Evolutionary conservation across 2,888 invertebrate species (phyloP), one percentile per base, ranked within the genome.

Genomic region (Chymomyza amoena): DNA sequence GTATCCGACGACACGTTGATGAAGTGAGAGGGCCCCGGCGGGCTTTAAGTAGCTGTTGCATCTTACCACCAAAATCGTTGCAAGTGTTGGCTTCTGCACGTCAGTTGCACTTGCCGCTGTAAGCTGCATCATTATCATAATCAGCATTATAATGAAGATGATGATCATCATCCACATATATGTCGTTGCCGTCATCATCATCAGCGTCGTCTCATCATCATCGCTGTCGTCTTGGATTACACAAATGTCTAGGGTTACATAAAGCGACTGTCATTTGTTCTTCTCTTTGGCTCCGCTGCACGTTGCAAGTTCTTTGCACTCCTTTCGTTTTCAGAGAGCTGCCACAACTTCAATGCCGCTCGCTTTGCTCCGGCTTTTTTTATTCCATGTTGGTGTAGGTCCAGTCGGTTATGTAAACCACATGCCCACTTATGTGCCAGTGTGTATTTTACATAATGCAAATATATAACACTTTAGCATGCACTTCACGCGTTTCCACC

Each of bases 351-450:
- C 39, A 45, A 45, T 45, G 39, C 39, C 39, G 39, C 39, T 45
- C 36, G 9, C 9, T 36, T 36, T 64, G 54, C 54, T 18, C n/a
- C 52, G 7, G 15, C 52, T 52, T 52, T 54, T 18, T n/a, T n/a
- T n/a, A n/a, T n/a, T 15, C 16, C 68, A 71, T 79, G 82, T 81
- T 82, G 82, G 66, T 82, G 78, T 81, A 83, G 84, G 88, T 86
- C 89, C 88, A 79, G 81, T 72, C 76, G 71, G 68, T 76, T 77
- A 66, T 71, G 68, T 67, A 71, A 69, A 71, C 75, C 83, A 73
- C 76, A 75, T 82, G 72, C 80, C 63, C 70, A 76, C 70, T 73
- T 73, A 50, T 62, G 62, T 68, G 25, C 32, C 68, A 70, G 56
- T 73, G 75, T 25, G 18, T 15, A 69, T 69, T 81, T 77, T 77